Evolutionary conservation across 2,888 invertebrate species (phyloP).

Genomic region (Ischnura elegans): DNA sequence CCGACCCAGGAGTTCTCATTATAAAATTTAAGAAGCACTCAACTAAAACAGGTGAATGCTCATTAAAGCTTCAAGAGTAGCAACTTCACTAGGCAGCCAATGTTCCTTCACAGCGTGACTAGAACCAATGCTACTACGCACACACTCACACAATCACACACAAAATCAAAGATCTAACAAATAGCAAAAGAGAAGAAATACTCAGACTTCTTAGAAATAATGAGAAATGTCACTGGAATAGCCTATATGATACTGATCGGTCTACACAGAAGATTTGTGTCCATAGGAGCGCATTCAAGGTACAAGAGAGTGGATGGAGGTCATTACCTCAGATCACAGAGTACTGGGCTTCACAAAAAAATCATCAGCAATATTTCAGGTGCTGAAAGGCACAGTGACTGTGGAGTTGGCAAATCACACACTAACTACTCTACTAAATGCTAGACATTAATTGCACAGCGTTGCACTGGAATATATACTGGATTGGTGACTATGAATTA

Average conservation of each 20-base stretch:
- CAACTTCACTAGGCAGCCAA: slow-evolving; percentile 55
- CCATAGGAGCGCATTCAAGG: slow-evolving; percentile 26
- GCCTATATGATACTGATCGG: background rate
- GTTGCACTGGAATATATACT: background rate
- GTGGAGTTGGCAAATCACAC: background rate
- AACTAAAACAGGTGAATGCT: slow-evolving; percentile 41
- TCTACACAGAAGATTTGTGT: background rate
- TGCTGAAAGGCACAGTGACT: slow-evolving; percentile 52
- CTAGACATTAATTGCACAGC: background rate
- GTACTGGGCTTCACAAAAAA: background rate
- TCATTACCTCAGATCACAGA: background rate
- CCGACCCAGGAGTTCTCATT: background rate
- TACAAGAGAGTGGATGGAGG: slow-evolving; percentile 42
- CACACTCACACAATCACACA: background rate
- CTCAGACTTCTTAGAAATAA: background rate
- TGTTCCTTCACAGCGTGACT: slow-evolving; percentile 24
- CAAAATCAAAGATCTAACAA: background rate
- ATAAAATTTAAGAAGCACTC: slow-evolving; percentile 39
- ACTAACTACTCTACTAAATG: background rate
- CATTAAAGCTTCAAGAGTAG: slow-evolving; percentile 55
- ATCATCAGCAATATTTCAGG: slow-evolving; percentile 28
- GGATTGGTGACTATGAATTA: background rate
- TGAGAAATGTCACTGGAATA: background rate
- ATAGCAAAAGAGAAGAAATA: slow-evolving; percentile 15
- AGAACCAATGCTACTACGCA: slow-evolving; percentile 29